Evolutionary conservation across 2,113 vertebrate species (phyloP).

Genomic region (Lota lota): DNA sequence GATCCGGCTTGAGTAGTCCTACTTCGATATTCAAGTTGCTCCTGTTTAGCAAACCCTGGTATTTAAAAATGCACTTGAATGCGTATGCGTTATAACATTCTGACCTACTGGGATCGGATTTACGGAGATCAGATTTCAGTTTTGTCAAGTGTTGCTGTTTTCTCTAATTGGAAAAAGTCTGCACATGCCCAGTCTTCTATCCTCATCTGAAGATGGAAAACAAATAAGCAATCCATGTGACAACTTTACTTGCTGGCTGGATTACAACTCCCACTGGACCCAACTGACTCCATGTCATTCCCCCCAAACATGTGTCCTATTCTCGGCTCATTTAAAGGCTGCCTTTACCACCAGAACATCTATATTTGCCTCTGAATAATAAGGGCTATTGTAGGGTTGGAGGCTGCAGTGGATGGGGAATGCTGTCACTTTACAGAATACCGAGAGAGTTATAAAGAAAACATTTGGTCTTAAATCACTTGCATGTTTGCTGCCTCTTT

Average conservation of each 20-base stretch:
- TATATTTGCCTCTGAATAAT: conserved; percentile 56
- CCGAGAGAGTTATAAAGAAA: conserved; percentile 10
- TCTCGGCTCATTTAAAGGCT: conserved; percentile 30
- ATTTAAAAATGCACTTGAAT: conserved; percentile 10
- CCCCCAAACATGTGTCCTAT: conserved; percentile 22
- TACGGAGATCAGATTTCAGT: conserved; percentile 54
- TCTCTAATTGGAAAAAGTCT: too few relatives aligned
- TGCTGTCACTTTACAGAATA: conserved; percentile 17
- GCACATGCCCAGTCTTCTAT: not conserved
- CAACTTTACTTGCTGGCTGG: not conserved
- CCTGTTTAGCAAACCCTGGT: conserved; percentile 4
- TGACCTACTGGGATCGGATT: conserved; percentile 48
- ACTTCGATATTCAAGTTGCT: not conserved
- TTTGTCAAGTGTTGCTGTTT: conserved; percentile 30
- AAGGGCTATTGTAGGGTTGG: conserved; percentile 44
- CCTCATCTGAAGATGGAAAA: conserved; percentile 8
- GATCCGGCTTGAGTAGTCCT: not conserved
- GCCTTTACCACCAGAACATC: conserved; percentile 40
- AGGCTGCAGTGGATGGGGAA: conserved; percentile 20
- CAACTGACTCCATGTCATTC: conserved; percentile 13
- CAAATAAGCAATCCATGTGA: conserved; percentile 8
- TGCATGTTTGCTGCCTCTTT: conserved; percentile 30
- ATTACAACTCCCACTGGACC: conserved; percentile 1
- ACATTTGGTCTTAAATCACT: conserved; percentile 22
- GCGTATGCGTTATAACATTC: conserved; percentile 28